Percentiles rank a stretch among this genome's conserved stretches.
phyloP scores from a whole-genome alignment of 2,888 invertebrate species.

The Strigamia crassipes region DNA sequence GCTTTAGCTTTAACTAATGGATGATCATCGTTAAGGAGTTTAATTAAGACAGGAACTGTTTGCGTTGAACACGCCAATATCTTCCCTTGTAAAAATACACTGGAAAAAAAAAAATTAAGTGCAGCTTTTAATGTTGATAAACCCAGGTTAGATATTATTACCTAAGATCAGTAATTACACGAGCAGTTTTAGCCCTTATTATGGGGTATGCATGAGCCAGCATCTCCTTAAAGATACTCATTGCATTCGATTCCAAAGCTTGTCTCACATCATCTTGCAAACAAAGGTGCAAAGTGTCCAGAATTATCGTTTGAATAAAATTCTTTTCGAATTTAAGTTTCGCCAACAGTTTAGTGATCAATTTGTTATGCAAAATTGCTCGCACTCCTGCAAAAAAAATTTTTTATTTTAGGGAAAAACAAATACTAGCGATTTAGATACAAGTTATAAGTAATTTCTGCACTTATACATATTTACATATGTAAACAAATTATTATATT shows the following conservation, averaged over 20 bases:
- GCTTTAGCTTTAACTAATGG: slow-evolving; percentile 10
- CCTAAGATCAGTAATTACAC: slow-evolving; percentile 12
- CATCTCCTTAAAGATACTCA: slow-evolving; percentile 3
- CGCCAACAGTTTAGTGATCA: not conserved
- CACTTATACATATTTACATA: too few species aligned
- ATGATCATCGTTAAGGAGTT: slow-evolving; percentile 15
- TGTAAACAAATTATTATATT: too few species aligned
- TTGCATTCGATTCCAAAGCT: not conserved
- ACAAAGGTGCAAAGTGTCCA: slow-evolving; percentile 7
- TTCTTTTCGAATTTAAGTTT: not conserved
- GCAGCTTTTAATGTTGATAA: not conserved
- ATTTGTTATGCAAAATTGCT: not conserved
- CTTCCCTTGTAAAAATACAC: slow-evolving; percentile 16
- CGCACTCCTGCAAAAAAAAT: not conserved
- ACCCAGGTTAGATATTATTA: not conserved
- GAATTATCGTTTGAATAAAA: slow-evolving; percentile 3
- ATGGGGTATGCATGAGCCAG: not conserved
- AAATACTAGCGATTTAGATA: too few species aligned
- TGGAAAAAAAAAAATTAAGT: slow-evolving; percentile 4
- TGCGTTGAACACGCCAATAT: not conserved
- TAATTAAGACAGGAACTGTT: not conserved
- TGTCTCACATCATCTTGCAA: not conserved
- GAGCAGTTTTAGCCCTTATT: slow-evolving; percentile 18
- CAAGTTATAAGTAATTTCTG: too few species aligned
- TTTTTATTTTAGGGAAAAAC: too few species aligned